Base-by-base conservation (phyloP, 2,888 invertebrate species). In the Stratiomys singularior region DNA sequence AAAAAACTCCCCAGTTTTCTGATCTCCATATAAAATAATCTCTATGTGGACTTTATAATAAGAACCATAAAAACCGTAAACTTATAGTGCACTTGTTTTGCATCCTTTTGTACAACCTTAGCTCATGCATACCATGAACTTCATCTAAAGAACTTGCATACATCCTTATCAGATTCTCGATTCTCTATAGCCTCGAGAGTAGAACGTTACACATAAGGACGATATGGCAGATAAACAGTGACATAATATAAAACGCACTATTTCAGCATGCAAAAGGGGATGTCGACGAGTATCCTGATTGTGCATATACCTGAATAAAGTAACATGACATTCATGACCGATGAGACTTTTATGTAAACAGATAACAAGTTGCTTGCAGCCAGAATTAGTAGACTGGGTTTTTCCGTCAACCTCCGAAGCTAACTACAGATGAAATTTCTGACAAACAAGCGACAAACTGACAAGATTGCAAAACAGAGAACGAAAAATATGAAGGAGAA, bases 311-410 rank as follows among this genome's bases (percentile, higher is more conserved):
- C 56, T 72, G 72, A 18, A 67, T 18, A 9, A 44, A 58, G 56
- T 71, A 72, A 72, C 56, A 72, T 56, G 72, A 56, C 56, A 72
- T 72, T 72, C 72, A 56, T 56, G 72, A 56, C 28, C 52, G 72
- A 58, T 56, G 71, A 71, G 37, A 71, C 71, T 71, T 52, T 71
- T 71, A 71, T 71, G 71, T 28, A 71, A 72, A 56, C 72, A 56
- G 56, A 25, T 47, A 71, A 27, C 47, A 71, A 72, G 56, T 30
- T 72, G 28, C 52, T 72, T 18, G 56, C 23, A 58, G 72, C 28
- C 18, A 56, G 56, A 56, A 72, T 58, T 72, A 46, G 47, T 25
- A n/a, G 23, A 64, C 64, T 30, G 46, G 30, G 15, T 52, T 18
- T 18, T 13, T 5, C 52, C 52, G 15, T 2, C 52, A 52, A n/a